Base-by-base conservation (phyloP, 2,888 invertebrate genomes). In the Metallyticus violacea region DNA sequence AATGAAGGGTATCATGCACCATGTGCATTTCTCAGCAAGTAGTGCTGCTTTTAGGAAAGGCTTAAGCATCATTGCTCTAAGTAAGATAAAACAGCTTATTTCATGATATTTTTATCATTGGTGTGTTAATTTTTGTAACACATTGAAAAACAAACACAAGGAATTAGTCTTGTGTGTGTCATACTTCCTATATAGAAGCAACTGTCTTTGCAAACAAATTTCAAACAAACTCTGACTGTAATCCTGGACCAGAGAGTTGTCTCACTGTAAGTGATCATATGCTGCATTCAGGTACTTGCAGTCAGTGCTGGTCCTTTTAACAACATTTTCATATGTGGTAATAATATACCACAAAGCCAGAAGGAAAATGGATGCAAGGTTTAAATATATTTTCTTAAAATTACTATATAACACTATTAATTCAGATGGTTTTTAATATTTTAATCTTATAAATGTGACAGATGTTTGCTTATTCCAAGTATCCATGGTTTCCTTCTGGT, bases 201-300 rank as follows among this genome's bases (percentile, higher is more conserved):
- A 80, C 7, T 27, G 26, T 82, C 1, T 82, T 27, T 79, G 27
- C 27, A 26, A 28, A 27, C 9, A 62, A 76, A 2, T 40, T 9
- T 26, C 28, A 77, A 27, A 83, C 28, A 77, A 83, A 77, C 77
- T 83, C 77, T 25, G 77, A 77, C 40, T 77, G 22, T 28, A 27
- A 77, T 83, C 29, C 77, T 83, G 77, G 27, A 77, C 83, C 77
- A 29, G 77, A 77, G 83, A 81, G 7, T 83, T 22, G 77, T 77
- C 29, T 83, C 77, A n/a, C 15, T 83, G 77, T 7, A 83, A 28
- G 40, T 62, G 40, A 62, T 62, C 40, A 62, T 62, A 62, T 62
- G 40, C 40, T 62, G 83, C 83, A 83, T 83, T 83, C 77, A 83
- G 83, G 27, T 28, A 77, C 83, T 83, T 83, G 83, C 83, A 83